Percentiles rank a stretch among this genome's conserved stretches.
Evolutionary conservation across 2,797 vertebrate species (phyloP).

Genomic region (Sebastolobus alascanus): DNA sequence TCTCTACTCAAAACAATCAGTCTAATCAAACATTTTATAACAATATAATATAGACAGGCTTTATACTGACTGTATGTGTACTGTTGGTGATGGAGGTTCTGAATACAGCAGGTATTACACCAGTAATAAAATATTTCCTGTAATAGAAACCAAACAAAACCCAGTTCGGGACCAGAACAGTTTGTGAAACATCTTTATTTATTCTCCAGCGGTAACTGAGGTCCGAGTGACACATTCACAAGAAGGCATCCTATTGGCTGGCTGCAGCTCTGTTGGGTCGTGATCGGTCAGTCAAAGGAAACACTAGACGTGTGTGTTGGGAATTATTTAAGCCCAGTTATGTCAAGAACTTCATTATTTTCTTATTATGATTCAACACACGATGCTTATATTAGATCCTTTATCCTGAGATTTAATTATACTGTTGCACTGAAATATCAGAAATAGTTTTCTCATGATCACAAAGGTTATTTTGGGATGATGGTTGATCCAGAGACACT

Average conservation of each 20-base stretch:
- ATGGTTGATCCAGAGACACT: not conserved
- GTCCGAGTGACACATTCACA: conserved; percentile 21
- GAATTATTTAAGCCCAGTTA: not conserved
- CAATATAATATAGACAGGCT: not conserved
- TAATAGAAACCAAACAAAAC: conserved; percentile 9
- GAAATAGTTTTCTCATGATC: conserved; percentile 22
- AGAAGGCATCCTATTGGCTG: conserved; percentile 41
- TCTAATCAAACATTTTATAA: not conserved
- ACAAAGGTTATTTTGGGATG: conserved; percentile 4
- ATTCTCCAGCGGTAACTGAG: conserved; percentile 29
- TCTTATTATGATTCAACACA: not conserved
- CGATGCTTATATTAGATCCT: not conserved
- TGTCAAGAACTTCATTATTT: conserved; percentile 15
- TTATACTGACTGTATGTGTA: not conserved
- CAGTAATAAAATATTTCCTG: not conserved
- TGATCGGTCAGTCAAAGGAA: not conserved
- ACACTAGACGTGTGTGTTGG: not conserved
- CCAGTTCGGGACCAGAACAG: not conserved
- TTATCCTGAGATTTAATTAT: not conserved
- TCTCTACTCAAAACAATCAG: not conserved
- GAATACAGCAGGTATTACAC: not conserved
- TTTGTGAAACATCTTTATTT: conserved; percentile 58
- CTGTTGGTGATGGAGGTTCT: not conserved
- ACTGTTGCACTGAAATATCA: not conserved
- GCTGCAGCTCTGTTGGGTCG: not conserved